Evolutionary conservation across 2,797 vertebrate species (phyloP).

Genomic region (Anguilla anguilla): DNA sequence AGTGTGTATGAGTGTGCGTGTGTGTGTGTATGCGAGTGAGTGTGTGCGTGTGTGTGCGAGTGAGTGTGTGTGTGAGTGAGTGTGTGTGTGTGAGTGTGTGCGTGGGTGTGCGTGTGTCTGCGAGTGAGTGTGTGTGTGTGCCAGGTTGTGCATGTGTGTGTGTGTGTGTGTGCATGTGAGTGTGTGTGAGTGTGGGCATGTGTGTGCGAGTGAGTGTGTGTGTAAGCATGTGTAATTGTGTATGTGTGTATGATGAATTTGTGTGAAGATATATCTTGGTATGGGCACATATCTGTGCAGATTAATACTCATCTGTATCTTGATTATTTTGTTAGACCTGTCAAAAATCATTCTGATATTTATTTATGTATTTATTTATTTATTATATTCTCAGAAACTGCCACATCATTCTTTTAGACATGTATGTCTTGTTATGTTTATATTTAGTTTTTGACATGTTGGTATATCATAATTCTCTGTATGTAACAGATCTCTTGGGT

Average conservation of each 20-base stretch:
- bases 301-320: background rate
- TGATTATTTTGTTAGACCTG: background rate
- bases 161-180: background rate
- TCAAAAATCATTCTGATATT: too few species aligned
- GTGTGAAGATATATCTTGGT: background rate
- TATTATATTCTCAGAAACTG: background rate
- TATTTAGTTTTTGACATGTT: background rate
- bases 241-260: background rate
- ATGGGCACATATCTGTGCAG: background rate
- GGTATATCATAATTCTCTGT: background rate
- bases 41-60: background rate
- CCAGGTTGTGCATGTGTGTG: too few species aligned
- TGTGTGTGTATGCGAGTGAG: too few species aligned
- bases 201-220: background rate
- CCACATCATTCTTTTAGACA: background rate
- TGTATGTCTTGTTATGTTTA: too few species aligned
- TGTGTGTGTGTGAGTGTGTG: background rate
- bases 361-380: too few species aligned
- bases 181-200: too few species aligned
- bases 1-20: too few species aligned
- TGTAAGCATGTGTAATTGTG: background rate
- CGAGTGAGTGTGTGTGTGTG: background rate
- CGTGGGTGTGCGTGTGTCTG: too few species aligned
- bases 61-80: background rate
- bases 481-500: background rate